Base-by-base conservation (phyloP, 2,797 vertebrate genomes). In the Gymnocypris eckloni region DNA sequence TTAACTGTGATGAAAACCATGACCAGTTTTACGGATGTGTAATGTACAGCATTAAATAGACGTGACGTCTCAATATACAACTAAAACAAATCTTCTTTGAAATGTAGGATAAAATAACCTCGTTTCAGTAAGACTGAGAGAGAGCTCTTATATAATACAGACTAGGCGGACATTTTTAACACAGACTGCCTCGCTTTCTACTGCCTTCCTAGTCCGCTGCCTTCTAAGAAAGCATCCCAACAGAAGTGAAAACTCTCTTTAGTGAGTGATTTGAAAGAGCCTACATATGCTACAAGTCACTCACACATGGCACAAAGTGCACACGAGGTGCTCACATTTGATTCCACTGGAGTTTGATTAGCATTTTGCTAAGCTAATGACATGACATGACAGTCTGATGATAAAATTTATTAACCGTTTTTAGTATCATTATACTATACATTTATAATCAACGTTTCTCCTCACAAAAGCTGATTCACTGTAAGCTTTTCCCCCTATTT, bases 21-120 rank as follows among this genome's bases (percentile, higher is more conserved):
- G 28, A 67, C 45, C 25, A 67, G 18, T 67, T 67, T 67, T 12
- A 66, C n/a, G 15, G 18, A 80, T 20, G 28, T 33, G 25, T 5
- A 66, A 67, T 37, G n/a, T 28, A 78, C 12, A 79, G 76, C 22
- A 79, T 79, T 61, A 43, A 59, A 79, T 16, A 78, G 8, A 43
- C 13, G 61, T 18, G 39, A 18, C 1, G 25, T 10, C 13, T 25
- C 37, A 78, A 59, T 59, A 33, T 28, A 15, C 12, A 16, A 1
- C 2, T 33, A 15, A 66, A 66, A 66, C 28, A 37, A 16, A 37
- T 16, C 15, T 61, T 12, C 12, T 67, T 41, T 78, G 20, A 78
- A 78, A 59, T n/a, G 20, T 5, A 20, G 4, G 3, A 37, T 54
- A 76, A 37, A 76, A 39, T 54, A 39, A 37, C 28, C 3, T 50